Evolutionary conservation across 1,140 invertebrate genomes (phyloP).

Genomic region (Trichogramma pretiosum): DNA sequence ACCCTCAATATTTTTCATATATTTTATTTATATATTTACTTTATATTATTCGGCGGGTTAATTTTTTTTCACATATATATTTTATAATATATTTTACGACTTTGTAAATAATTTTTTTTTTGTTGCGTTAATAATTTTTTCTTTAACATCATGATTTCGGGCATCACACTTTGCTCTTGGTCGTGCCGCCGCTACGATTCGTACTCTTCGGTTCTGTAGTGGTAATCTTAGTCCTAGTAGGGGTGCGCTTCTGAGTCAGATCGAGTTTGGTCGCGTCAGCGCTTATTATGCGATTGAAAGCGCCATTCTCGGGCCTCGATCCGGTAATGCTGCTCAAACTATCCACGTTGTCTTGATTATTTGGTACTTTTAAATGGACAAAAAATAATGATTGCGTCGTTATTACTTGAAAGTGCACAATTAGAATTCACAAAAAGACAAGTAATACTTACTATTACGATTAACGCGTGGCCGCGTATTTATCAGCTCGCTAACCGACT

Average conservation of each 20-base stretch:
- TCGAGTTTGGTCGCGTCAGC: conserved; percentile 33
- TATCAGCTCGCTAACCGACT: too few relatives aligned
- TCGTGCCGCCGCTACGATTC: conserved; percentile 21
- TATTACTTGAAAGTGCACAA: too few relatives aligned
- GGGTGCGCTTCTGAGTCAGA: conserved; percentile 28
- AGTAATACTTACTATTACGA: too few relatives aligned
- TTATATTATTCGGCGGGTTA: conserved; percentile 41
- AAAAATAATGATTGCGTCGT: too few relatives aligned
- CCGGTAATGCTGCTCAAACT: conserved; percentile 24
- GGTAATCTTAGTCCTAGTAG: conserved; percentile 23
- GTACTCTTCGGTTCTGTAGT: conserved; percentile 19
- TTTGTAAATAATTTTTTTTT: neutral
- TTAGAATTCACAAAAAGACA: too few relatives aligned
- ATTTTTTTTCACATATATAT: conserved; percentile 18
- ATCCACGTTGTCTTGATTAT: conserved; percentile 5
- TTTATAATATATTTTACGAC: too few relatives aligned
- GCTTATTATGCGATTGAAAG: conserved; percentile 31
- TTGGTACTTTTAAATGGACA: too few relatives aligned
- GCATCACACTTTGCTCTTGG: conserved; percentile 8
- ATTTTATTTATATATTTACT: conserved; percentile 38
- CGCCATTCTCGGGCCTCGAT: conserved; percentile 22
- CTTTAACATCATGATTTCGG: too few relatives aligned
- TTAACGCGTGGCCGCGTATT: too few relatives aligned
- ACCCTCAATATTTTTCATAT: conserved; percentile 27
- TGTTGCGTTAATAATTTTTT: conserved; percentile 1